A percentile compares a stretch with the other conserved stretches of the same genome.
Evolutionary conservation across 2,797 vertebrate species (phyloP).

Genomic region (Selene dorsalis): DNA sequence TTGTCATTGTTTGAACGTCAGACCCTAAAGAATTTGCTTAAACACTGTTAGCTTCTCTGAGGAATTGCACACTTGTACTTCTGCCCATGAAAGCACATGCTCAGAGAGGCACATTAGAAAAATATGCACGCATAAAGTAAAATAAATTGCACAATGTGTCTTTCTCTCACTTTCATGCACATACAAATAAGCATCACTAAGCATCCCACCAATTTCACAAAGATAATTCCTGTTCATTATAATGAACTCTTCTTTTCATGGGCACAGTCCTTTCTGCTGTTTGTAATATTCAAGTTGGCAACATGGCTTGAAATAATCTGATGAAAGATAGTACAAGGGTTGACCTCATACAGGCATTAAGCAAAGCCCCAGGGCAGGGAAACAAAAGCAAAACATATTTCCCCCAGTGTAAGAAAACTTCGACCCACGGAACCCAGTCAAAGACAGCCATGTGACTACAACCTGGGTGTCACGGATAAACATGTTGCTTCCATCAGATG

Average conservation of each 20-base stretch:
- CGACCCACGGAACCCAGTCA: background rate
- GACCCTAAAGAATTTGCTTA: conserved; percentile 27
- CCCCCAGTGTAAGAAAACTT: background rate
- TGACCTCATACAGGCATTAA: background rate
- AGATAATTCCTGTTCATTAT: conserved; percentile 11
- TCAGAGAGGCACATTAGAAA: conserved; percentile 49
- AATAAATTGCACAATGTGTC: conserved; percentile 13
- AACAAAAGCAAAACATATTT: background rate
- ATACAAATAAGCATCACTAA: conserved; percentile 8
- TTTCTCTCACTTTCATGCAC: background rate
- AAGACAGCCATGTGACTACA: background rate
- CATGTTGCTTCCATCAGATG: background rate
- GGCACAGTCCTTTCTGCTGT: background rate
- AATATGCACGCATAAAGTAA: conserved; percentile 33
- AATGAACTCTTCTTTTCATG: conserved; percentile 19
- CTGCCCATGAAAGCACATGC: conserved; percentile 48
- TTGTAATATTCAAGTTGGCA: background rate
- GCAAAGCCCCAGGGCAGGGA: background rate
- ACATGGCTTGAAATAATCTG: background rate
- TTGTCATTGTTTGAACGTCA: background rate
- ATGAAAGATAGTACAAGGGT: background rate
- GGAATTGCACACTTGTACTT: conserved; percentile 10
- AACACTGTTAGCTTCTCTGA: conserved; percentile 19
- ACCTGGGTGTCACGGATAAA: background rate
- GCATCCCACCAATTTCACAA: conserved; percentile 14